phyloP scores from a whole-genome alignment of 1,140 invertebrate genomes.

The Drosophila hydei region DNA sequence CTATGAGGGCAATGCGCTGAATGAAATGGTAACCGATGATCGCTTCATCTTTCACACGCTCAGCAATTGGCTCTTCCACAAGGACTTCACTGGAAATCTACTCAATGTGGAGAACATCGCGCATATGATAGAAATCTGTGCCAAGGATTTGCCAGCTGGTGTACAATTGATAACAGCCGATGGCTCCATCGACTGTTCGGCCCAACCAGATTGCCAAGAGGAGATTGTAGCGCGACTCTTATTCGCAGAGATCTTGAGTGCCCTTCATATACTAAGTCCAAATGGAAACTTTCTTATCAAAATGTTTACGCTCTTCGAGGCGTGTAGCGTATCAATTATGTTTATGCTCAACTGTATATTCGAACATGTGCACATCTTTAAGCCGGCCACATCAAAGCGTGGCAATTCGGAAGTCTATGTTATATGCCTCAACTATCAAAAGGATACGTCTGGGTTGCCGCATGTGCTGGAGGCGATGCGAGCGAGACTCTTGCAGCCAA shows the following conservation, averaged over 20 bases:
- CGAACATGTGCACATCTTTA: slow-evolving; percentile 89
- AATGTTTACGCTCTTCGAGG: slow-evolving; percentile 96
- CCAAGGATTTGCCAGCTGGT: slow-evolving; percentile 28
- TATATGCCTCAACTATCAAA: slow-evolving; percentile 86
- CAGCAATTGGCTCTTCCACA: slow-evolving; percentile 93
- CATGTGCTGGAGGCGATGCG: slow-evolving; percentile 54
- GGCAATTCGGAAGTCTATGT: slow-evolving; percentile 98
- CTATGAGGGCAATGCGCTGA: slow-evolving; percentile 92
- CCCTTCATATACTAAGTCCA: slow-evolving; percentile 88
- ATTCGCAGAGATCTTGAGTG: slow-evolving; percentile 92
- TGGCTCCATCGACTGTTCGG: slow-evolving; percentile 95
- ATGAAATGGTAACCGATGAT: slow-evolving; percentile 92
- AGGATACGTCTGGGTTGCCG: slow-evolving; percentile 23
- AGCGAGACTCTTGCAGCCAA: slow-evolving; percentile 74
- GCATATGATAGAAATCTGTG: slow-evolving; percentile 84
- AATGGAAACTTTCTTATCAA: slow-evolving; percentile 94
- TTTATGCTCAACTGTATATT: slow-evolving; percentile 90
- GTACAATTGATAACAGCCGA: slow-evolving; percentile 92
- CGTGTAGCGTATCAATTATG: slow-evolving; percentile 90
- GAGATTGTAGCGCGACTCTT: slow-evolving; percentile 89
- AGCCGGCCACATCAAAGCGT: slow-evolving; percentile 95
- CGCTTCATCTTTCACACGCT: slow-evolving; percentile 91
- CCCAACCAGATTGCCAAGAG: slow-evolving; percentile 94
- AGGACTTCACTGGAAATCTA: slow-evolving; percentile 93
- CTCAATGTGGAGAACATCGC: slow-evolving; percentile 88